Conservation (phyloP, 2,888 invertebrate species). For the Eristalinus sepulchralis region DNA sequence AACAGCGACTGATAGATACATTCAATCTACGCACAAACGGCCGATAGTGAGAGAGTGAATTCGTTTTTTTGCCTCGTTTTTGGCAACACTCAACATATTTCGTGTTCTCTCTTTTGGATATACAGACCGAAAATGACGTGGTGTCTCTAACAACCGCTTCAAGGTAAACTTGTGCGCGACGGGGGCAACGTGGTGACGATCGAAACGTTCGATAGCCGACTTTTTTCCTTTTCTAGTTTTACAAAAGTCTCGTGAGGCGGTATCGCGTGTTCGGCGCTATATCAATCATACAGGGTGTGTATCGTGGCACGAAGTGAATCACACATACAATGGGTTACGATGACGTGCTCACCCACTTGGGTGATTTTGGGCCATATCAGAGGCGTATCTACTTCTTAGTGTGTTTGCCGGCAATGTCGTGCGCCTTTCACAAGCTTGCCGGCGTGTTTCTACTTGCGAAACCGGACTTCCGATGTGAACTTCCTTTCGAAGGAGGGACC, state of each 20-base stretch:
- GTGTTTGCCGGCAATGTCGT: constrained; percentile 87
- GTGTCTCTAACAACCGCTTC: constrained; percentile 12
- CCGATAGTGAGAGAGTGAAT: constrained; percentile 4
- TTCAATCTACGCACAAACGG: neutral
- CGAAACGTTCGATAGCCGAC: neutral
- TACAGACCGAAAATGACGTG: constrained; percentile 54
- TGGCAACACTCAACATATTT: constrained; percentile 47
- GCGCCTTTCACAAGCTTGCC: constrained; percentile 88
- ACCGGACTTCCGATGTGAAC: constrained; percentile 84
- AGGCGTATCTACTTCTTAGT: constrained; percentile 86
- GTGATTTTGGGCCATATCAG: constrained; percentile 88
- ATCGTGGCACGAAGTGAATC: neutral
- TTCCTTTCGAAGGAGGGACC: constrained; percentile 82
- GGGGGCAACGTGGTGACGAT: constrained; percentile 9
- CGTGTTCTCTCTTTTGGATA: constrained; percentile 23
- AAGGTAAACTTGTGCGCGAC: constrained; percentile 10
- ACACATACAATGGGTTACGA: constrained; percentile 85
- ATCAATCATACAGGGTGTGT: neutral
- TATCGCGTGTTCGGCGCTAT: neutral
- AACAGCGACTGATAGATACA: constrained; percentile 15
- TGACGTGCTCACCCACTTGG: constrained; percentile 85
- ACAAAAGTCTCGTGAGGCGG: neutral
- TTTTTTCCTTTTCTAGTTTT: neutral
- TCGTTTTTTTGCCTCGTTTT: constrained; percentile 13
- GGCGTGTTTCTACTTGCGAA: constrained; percentile 87